phyloP scores from a whole-genome alignment of 2,888 invertebrate genomes.

The Phengaris arion region DNA sequence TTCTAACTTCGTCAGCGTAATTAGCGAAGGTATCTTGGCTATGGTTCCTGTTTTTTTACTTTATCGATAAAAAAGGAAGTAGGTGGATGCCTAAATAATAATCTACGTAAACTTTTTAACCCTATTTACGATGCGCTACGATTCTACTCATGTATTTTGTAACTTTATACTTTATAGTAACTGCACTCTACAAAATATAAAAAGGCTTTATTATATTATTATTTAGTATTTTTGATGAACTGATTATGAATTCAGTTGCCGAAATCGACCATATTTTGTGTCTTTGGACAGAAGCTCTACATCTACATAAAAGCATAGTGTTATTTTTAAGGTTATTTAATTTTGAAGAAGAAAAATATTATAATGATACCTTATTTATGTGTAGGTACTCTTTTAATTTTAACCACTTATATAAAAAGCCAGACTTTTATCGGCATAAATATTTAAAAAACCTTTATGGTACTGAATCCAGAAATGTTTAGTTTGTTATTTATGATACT shows the following conservation, averaged over 20 bases:
- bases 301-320: not conserved
- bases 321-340: not conserved
- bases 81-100: not conserved
- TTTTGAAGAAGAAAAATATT: not conserved
- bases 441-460: too few species aligned
- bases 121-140: not conserved
- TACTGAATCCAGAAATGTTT: too few species aligned
- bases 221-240: not conserved
- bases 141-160: not conserved
- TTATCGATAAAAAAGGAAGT: not conserved
- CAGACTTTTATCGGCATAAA: too few species aligned
- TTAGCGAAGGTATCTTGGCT: too few species aligned
- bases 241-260: conserved; percentile 6
- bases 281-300: not conserved
- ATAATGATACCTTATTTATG: not conserved
- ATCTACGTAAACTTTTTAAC: not conserved
- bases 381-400: too few species aligned
- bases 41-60: conserved; percentile 22
- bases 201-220: not conserved
- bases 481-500: too few species aligned
- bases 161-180: not conserved
- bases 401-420: too few species aligned
- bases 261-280: not conserved
- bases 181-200: not conserved
- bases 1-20: too few species aligned